phyloP scores from a whole-genome alignment of 30 jellyfish, hydroid and myxozoan genomes.

The Aurelia aurita complex sp. Pacific region DNA sequence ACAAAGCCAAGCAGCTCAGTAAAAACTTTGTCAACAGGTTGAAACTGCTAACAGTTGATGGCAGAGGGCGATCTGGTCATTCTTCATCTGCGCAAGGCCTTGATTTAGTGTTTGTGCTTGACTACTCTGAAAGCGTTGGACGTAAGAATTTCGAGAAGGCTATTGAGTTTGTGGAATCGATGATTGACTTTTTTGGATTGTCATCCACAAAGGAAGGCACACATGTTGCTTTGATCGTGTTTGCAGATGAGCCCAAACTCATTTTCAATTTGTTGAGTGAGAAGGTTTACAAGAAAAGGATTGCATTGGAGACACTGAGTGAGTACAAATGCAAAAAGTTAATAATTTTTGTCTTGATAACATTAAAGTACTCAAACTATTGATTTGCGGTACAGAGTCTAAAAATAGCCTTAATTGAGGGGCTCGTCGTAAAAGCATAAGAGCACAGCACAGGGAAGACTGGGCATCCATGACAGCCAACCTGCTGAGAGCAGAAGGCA shows the following conservation, averaged over 20 bases:
- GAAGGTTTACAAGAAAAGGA: constrained; percentile 40
- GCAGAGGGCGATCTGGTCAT: constrained; percentile 63
- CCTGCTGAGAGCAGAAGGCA: too few relatives aligned
- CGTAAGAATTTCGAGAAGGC: constrained; percentile 50
- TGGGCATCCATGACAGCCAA: too few relatives aligned
- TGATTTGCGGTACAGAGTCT: too few relatives aligned
- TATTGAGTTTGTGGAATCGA: constrained; percentile 37
- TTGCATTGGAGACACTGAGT: constrained; percentile 62
- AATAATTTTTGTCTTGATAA: too few relatives aligned
- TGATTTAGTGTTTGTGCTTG: constrained; percentile 63
- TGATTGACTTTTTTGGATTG: constrained; percentile 63
- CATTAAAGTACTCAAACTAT: too few relatives aligned
- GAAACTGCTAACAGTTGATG: constrained; percentile 60
- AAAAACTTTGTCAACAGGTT: constrained; percentile 47
- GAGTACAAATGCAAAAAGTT: not conserved
- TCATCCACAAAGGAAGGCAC: constrained; percentile 64
- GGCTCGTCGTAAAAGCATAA: too few relatives aligned
- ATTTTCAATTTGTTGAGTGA: constrained; percentile 48
- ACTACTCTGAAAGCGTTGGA: constrained; percentile 76
- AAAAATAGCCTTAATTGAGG: too few relatives aligned
- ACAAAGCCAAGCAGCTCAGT: constrained; percentile 44
- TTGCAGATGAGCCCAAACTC: constrained; percentile 36
- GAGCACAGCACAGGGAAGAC: too few relatives aligned
- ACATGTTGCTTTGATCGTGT: constrained; percentile 66
- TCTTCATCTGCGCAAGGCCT: constrained; percentile 58